phyloP scores from a whole-genome alignment of 37 sponge, comb jelly and placozoan genomes.

The Cladorhizidae sp. region DNA sequence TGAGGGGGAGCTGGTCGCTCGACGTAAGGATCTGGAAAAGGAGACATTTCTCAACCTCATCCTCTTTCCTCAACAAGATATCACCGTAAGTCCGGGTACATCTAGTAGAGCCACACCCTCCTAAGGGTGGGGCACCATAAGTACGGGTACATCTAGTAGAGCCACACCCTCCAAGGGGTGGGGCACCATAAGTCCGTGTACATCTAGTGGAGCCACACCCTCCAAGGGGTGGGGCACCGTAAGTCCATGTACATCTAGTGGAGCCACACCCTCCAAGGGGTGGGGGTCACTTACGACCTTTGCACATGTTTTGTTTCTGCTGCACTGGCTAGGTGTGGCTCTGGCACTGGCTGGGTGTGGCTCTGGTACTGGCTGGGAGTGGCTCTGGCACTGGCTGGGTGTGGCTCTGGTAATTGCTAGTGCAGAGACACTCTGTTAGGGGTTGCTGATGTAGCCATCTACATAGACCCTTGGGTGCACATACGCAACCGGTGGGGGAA shows the following conservation, averaged over 20 bases:
- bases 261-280: too few species aligned
- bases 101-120: too few species aligned
- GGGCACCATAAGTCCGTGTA: slow-evolving; percentile 29
- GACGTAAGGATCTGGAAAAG: slow-evolving; percentile 48
- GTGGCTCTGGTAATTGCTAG: not conserved
- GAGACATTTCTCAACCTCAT: slow-evolving; percentile 52
- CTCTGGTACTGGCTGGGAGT: not conserved
- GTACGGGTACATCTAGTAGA: not conserved
- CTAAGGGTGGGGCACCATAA: slow-evolving; percentile 14
- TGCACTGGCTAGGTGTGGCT: too few species aligned
- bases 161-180: too few species aligned
- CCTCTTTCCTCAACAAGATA: slow-evolving; percentile 70
- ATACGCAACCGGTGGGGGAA: too few species aligned
- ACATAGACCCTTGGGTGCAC: too few species aligned
- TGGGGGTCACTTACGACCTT: not conserved
- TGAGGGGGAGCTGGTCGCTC: slow-evolving; percentile 59
- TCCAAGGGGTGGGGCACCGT: slow-evolving; percentile 3
- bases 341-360: not conserved
- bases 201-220: too few species aligned
- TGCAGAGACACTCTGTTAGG: too few species aligned
- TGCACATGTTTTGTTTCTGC: too few species aligned
- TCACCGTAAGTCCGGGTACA: slow-evolving; percentile 38
- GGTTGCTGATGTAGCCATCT: too few species aligned
- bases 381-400: not conserved
- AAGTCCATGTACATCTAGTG: slow-evolving; percentile 8